phyloP scores from a whole-genome alignment of 1,140 invertebrate species.

The Diachasmimorpha longicaudata region DNA sequence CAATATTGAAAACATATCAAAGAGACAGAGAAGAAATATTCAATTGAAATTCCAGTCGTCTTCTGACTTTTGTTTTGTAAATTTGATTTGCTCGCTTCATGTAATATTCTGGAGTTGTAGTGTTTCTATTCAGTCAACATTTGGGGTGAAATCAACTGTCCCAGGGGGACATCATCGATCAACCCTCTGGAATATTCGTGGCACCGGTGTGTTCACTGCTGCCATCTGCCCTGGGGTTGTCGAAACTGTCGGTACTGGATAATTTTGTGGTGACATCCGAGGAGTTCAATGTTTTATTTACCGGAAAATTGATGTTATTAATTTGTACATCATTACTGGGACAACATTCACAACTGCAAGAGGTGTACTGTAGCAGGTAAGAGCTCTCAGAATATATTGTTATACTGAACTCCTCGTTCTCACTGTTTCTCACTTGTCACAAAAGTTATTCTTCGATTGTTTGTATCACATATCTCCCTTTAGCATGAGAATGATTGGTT shows the following conservation, averaged over 20 bases:
- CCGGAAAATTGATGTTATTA: background rate
- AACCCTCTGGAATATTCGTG: background rate
- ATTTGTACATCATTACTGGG: background rate
- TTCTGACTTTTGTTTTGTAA: no score
- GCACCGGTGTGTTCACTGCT: background rate
- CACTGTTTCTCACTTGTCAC: no score
- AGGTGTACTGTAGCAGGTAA: no score
- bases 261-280: background rate
- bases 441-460: no score
- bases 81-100: background rate
- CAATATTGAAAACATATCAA: no score
- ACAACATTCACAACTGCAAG: background rate
- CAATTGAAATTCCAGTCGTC: no score
- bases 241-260: background rate
- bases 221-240: background rate
- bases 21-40: no score
- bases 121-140: no score
- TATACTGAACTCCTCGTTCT: no score
- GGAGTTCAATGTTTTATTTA: background rate
- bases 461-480: no score
- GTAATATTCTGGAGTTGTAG: background rate
- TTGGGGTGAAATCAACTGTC: background rate
- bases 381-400: no score
- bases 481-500: no score
- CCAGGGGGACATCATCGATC: background rate